Evolutionary conservation across 2,797 vertebrate genomes (phyloP).

Genomic region (Centroberyx gerrardi): DNA sequence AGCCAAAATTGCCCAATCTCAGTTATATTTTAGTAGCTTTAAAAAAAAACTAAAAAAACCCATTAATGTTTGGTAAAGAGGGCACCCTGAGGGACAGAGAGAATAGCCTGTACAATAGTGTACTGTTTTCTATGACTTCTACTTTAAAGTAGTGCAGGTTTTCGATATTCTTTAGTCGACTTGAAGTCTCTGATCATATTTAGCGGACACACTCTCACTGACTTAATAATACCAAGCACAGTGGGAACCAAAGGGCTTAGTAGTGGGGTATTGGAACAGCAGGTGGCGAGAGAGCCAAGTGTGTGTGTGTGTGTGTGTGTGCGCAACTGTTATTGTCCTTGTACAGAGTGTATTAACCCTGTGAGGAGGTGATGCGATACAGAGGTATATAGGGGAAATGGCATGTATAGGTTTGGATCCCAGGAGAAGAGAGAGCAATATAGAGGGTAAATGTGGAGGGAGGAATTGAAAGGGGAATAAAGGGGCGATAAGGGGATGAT

Average conservation of each 20-base stretch:
- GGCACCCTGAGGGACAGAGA: neutral
- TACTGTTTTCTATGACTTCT: neutral
- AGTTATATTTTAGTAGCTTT: no score
- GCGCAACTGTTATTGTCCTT: slow-evolving; percentile 39
- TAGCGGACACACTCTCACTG: slow-evolving; percentile 31
- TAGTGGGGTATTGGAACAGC: slow-evolving; percentile 32
- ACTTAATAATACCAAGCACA: slow-evolving; percentile 55
- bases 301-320: slow-evolving; percentile 34
- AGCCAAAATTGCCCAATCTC: no score
- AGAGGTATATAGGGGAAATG: neutral
- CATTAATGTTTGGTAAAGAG: neutral
- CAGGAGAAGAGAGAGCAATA: no score
- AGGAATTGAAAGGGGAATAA: no score
- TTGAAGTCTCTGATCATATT: slow-evolving; percentile 44
- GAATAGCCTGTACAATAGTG: neutral
- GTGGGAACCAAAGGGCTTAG: slow-evolving; percentile 51
- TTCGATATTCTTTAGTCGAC: neutral
- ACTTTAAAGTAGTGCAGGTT: slow-evolving; percentile 3
- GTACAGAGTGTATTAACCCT: slow-evolving; percentile 36
- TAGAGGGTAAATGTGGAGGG: no score
- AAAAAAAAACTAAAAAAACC: no score
- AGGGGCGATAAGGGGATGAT: no score
- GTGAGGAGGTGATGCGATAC: slow-evolving; percentile 30
- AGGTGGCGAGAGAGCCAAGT: slow-evolving; percentile 38
- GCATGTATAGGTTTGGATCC: neutral